phyloP scores from a whole-genome alignment of 2,888 invertebrate genomes.

The Drosophila mercatorum region DNA sequence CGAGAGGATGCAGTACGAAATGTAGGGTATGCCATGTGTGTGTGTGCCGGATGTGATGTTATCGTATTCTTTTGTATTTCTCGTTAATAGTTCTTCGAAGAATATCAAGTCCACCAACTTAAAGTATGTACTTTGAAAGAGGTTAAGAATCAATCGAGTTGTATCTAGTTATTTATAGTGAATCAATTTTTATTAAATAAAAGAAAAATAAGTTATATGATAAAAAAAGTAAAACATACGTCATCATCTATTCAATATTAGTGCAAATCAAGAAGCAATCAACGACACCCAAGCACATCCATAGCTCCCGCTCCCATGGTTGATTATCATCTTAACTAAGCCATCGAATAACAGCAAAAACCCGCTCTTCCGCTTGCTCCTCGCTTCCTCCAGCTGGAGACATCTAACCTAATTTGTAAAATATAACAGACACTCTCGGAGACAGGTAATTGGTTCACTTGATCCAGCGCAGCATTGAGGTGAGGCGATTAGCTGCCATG shows the following conservation, averaged over 20 bases:
- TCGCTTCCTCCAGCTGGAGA: background rate
- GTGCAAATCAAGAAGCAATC: slow-evolving; percentile 6
- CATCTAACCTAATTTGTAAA: slow-evolving; percentile 64
- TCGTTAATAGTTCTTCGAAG: slow-evolving; percentile 22
- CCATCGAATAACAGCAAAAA: slow-evolving; percentile 14
- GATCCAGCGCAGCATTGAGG: slow-evolving; percentile 90
- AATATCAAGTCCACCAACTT: slow-evolving; percentile 47
- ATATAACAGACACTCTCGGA: slow-evolving; percentile 45
- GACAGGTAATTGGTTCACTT: slow-evolving; percentile 62
- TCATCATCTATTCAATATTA: slow-evolving; percentile 14
- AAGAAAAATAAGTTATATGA: slow-evolving; percentile 69
- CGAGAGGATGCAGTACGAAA: background rate
- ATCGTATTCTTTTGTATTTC: slow-evolving; percentile 16
- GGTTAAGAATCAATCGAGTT: slow-evolving; percentile 56
- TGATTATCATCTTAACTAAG: background rate
- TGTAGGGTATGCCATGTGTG: slow-evolving; percentile 14
- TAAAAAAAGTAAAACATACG: slow-evolving; percentile 42
- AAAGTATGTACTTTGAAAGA: slow-evolving; percentile 47
- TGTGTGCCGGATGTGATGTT: slow-evolving; percentile 13
- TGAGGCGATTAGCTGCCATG: slow-evolving; percentile 92
- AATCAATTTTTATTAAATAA: slow-evolving; percentile 75
- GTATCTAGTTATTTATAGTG: slow-evolving; percentile 71
- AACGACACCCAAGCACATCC: slow-evolving; percentile 8
- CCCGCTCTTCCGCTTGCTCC: background rate
- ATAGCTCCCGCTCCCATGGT: background rate